A percentile compares a stretch with the other conserved stretches of the same genome.
phyloP scores from a whole-genome alignment of 2,797 vertebrate species.

The Peromyscus melanophrys region DNA sequence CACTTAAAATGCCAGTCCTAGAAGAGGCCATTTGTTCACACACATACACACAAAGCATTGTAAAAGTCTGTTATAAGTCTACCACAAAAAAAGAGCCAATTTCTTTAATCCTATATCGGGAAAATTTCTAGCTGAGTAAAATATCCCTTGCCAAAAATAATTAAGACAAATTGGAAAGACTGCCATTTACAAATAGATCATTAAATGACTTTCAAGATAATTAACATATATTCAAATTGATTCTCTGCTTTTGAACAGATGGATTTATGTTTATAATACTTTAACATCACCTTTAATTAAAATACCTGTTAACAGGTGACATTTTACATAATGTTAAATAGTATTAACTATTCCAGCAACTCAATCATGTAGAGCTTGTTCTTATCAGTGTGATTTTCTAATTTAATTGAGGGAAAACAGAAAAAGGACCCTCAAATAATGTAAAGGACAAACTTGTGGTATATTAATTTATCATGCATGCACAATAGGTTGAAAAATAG shows the following conservation, averaged over 20 bases:
- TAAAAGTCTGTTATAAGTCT: conserved; percentile 64
- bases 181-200: conserved; percentile 68
- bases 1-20: conserved; percentile 17
- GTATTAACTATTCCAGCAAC: conserved; percentile 62
- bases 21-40: conserved; percentile 52
- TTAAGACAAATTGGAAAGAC: conserved; percentile 71
- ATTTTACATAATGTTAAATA: conserved; percentile 67
- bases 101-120: conserved; percentile 57
- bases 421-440: conserved; percentile 2
- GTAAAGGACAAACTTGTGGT: not conserved
- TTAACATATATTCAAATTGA: conserved; percentile 70
- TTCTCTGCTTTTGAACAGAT: conserved; percentile 66
- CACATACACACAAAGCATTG: conserved; percentile 11
- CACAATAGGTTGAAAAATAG: not conserved
- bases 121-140: conserved; percentile 68
- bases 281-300: conserved; percentile 74
- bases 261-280: conserved; percentile 70
- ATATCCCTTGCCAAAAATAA: conserved; percentile 73
- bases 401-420: conserved; percentile 37
- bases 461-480: not conserved
- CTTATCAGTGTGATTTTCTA: conserved; percentile 45
- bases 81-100: conserved; percentile 17
- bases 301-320: conserved; percentile 64
- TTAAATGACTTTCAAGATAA: conserved; percentile 73
- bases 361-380: conserved; percentile 18